Base-by-base conservation (phyloP, 2,888 invertebrate species). In the Drosophila heteroneura region DNA sequence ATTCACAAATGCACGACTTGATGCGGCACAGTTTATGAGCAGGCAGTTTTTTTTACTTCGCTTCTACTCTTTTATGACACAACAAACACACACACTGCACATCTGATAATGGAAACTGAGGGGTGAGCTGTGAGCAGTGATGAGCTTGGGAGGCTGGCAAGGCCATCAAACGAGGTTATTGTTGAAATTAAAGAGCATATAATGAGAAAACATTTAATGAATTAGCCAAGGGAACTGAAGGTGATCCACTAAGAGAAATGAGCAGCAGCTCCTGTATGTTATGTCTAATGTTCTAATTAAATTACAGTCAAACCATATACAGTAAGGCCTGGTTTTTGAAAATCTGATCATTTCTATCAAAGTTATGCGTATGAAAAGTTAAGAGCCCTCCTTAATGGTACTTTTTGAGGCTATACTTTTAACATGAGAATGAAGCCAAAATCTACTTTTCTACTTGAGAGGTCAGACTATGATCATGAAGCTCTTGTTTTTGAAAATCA, bases 171-270 rank as follows among this genome's bases (percentile, higher is more conserved):
- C 74, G 76, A 57, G 76, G 58, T 82, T 82, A 87, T 85, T 72
- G 75, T 74, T 75, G 81, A 85, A 87, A 85, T 85, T 85, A 85
- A 82, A 81, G 78, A 61, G 73, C 76, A 79, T 83, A 83, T 87
- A 87, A 85, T 87, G 83, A 75, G 78, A 53, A 71, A 65, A 68
- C 74, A 60, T 73, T 74, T 68, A 79, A 75, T 75, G 70, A 85
- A 75, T 85, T 81, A 75, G 66, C 41, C 35, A 39, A 57, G 30
- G 26, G n/a, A 53, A 37, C 30, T 32, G 39, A 63, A n/a, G 35
- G 37, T 22, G 53, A 16, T 51, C 28, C 35, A 33, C 7, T 33
- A 44, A 54, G 26, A n/a, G 19, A 9, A 26, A 32, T 51, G 35
- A 56, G 51, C 59, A 58, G 22, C 39, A 41, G 19, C 35, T 28